phyloP scores from a whole-genome alignment of 2,888 invertebrate genomes.

The Imbricaverruca yamaguchii region DNA sequence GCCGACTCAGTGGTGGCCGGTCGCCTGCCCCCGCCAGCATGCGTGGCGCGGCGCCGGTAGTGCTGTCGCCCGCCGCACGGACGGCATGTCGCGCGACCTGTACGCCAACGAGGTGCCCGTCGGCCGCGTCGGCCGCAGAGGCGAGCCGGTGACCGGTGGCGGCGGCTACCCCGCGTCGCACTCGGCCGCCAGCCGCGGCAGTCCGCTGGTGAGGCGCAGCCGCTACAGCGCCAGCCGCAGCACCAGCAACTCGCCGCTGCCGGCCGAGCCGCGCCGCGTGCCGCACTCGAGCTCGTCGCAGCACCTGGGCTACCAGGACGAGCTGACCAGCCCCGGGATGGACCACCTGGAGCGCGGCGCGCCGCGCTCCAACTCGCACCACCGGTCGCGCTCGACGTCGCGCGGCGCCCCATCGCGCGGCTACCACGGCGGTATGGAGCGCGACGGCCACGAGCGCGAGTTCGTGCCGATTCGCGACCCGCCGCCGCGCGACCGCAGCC shows the following conservation, averaged over 20 bases:
- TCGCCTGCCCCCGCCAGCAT: conserved; percentile 26
- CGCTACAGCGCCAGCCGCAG: conserved; percentile 31
- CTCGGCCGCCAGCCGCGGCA: conserved; percentile 38
- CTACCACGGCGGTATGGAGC: conserved; percentile 53
- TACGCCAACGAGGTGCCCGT: conserved; percentile 42
- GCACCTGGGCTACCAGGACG: conserved; percentile 31
- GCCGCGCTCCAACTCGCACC: conserved; percentile 48
- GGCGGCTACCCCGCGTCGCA: conserved; percentile 34
- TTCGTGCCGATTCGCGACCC: conserved; percentile 72
- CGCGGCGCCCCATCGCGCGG: conserved; percentile 53
- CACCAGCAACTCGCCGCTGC: conserved; percentile 31
- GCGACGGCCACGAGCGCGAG: conserved; percentile 66
- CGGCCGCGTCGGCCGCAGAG: conserved; percentile 46
- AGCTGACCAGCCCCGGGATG: conserved; percentile 43
- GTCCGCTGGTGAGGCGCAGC: conserved; percentile 30
- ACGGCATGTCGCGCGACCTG: conserved; percentile 53
- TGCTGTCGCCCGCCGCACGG: conserved; percentile 20
- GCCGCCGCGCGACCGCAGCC: conserved; percentile 39
- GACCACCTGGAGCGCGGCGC: conserved; percentile 44
- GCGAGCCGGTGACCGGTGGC: conserved; percentile 25
- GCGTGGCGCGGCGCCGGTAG: neutral
- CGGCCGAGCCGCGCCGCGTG: conserved; percentile 26
- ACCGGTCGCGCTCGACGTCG: conserved; percentile 72
- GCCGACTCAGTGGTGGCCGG: neutral
- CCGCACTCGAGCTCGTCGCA: neutral